Base-by-base conservation (phyloP, 2,113 vertebrate genomes). In the Archocentrus centrarchus region DNA sequence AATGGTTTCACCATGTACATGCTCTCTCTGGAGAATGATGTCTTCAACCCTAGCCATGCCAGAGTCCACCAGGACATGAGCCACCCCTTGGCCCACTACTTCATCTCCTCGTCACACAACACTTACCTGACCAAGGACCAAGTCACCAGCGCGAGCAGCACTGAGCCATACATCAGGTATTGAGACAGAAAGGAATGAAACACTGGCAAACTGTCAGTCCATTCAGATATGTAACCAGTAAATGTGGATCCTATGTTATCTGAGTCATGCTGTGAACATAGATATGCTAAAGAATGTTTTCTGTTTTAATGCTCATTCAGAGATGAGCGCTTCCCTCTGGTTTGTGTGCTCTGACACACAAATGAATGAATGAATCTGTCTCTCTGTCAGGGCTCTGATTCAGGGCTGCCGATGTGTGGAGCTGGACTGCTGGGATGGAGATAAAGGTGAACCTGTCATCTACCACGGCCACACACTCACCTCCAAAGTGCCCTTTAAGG, bases 1-100 rank as follows among this genome's bases (percentile, higher is more conserved):
- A 98, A 99, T 0, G 98, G 98, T 41, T 99, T 99, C 96, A 97
- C 96, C 92, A 97, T 98, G 97, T 99, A 98, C 95, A 96, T 99
- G 93, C 94, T 99, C 70, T 99, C 98, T 0, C 88, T 87, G 0
- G 97, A 97, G 1, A 99, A 98, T 0, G 96, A 97, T 47, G 93
- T 98, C 89, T 93, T 99, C 37, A 96, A 97, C 94, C 95, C 93
- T 0, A 91, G 96, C 62, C 98, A 99, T 63, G 75, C 89, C 4
- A 24, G 57, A 2, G 96, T 99, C 27, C 94, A 96, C 91, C 97
- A 99, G 94, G 97, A 99, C 95, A 99, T 99, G 98, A 95, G 24
- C 85, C 96, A 93, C 55, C 97, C 98, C 1, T 90, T 99, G 17
- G 53, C 97, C 55, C 97, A 99, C 89, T 99, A 99, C 93, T 99